Evolutionary conservation across 2,113 vertebrate genomes (phyloP), one percentile per base, ranked within the genome.

Genomic region (Choloepus hoffmanni): DNA sequence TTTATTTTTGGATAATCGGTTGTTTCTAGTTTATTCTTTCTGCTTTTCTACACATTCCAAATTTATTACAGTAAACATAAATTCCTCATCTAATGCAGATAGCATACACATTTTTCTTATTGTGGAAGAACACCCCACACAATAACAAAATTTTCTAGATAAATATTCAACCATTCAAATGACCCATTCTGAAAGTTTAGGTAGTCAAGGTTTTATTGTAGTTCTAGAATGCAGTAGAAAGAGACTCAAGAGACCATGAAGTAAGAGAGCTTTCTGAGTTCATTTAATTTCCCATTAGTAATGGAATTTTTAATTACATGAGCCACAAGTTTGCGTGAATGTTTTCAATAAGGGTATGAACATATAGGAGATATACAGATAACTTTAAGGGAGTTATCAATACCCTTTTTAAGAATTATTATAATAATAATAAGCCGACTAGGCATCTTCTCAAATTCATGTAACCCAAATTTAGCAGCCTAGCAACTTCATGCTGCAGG

Each of bases 261-360:
- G 26, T 55, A 63, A 94, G 58, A 63, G 2, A 53, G 13, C 78
- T 96, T 79, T 73, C 15, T 87, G 89, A 96, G 76, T 65, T 86
- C 58, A 92, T 53, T 89, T 85, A 92, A 95, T 95, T 97, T 96
- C 40, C 50, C 43, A 33, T 55, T 55, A 95, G 43, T 85, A 91
- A 70, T 90, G 76, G 7, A 89, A 86, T 60, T 96, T 95, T 94
- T 94, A 91, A 95, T 94, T 79, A 95, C 19, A 28, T 50, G 70
- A 95, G 43, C 78, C 55, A 93, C 68, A 91, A 43, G 16, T 23
- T 62, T 45, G 5, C 58, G 11, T 48, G 1, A 50, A 11, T 60
- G 53, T 65, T 85, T 94, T 95, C 53, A 78, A 33, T 53, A 88
- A 65, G 28, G 40, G 4, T 82, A 55, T 19, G 53, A 55, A 55